Evolutionary conservation across 2,797 vertebrate genomes (phyloP), one percentile per base, ranked within the genome.

Genomic region (Tolypeutes matacus): DNA sequence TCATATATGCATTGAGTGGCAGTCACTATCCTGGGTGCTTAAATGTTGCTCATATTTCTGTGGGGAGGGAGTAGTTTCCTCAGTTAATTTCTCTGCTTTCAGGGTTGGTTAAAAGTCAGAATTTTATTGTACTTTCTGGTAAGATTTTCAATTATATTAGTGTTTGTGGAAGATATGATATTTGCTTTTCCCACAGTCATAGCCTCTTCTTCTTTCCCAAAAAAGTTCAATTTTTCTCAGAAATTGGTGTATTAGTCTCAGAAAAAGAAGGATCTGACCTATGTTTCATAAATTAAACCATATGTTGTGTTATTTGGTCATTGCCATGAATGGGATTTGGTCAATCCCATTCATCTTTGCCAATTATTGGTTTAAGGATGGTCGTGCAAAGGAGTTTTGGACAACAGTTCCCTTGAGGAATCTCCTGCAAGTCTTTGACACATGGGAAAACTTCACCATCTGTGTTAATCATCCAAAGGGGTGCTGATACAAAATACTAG

Each of bases 41-140:
- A 86, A 81, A 64, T 21, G 42, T 27, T 34, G 20, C 39, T 86
- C 15, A 18, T 7, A 69, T n/a, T 12, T 0, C 46, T 27, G 20
- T 14, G 21, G 15, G 9, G 13, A 89, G 20, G 39, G n/a, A 34
- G 5, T 73, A 18, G 78, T 36, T 69, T 89, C 18, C 27, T 84
- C 39, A 76, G 23, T 39, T n/a, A 58, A 51, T 14, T n/a, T 86
- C 70, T 95, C 69, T 46, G 25, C 31, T 94, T 70, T 86, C 58
- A 80, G 34, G 27, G 64, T 39, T 91, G 51, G 36, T 78, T 51
- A 75, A 65, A 81, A 91, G 73, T 69, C 15, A 91, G 18, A 64
- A 86, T 86, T 89, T 67, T 77, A 72, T 64, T 39, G 29, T 9
- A 87, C 77, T 86, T 75, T 90, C 75, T 31, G 53, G 31, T 94